Percentiles rank a stretch among this genome's conserved stretches.
Conservation (phyloP, 2,888 invertebrate species). For the Polymixis lichenea region DNA sequence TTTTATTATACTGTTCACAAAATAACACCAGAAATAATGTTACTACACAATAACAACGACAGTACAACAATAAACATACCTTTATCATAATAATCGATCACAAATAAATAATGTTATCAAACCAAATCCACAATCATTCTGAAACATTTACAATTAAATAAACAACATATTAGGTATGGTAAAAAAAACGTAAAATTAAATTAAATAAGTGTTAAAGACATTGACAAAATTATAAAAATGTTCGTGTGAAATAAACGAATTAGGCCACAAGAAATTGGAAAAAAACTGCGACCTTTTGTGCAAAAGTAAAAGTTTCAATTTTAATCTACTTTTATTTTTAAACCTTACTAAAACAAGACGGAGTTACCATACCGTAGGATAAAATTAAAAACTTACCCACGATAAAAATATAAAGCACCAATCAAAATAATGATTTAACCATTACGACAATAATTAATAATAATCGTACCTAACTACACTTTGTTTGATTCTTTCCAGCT, state of each 20-base stretch:
- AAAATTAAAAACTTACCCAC: not conserved
- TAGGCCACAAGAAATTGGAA: not conserved
- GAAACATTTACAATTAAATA: not conserved
- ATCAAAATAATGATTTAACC: not conserved
- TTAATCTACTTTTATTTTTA: not conserved
- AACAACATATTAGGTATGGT: not conserved
- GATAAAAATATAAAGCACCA: not conserved
- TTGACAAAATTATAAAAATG: too few relatives aligned
- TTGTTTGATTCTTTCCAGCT: conserved; percentile 11
- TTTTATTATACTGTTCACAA: not conserved
- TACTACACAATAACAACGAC: not conserved
- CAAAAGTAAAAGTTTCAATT: not conserved
- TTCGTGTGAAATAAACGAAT: not conserved
- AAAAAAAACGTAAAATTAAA: too few relatives aligned
- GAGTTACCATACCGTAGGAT: not conserved
- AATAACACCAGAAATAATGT: not conserved
- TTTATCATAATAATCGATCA: not conserved
- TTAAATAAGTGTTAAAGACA: too few relatives aligned
- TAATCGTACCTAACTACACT: not conserved
- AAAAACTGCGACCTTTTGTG: not conserved
- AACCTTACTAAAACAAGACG: not conserved
- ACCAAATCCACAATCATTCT: not conserved
- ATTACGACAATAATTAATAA: too few relatives aligned
- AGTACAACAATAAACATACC: not conserved
- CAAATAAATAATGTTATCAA: not conserved